Base-by-base conservation (phyloP, 2,113 vertebrate species). In the Zosterops hypoxanthus region DNA sequence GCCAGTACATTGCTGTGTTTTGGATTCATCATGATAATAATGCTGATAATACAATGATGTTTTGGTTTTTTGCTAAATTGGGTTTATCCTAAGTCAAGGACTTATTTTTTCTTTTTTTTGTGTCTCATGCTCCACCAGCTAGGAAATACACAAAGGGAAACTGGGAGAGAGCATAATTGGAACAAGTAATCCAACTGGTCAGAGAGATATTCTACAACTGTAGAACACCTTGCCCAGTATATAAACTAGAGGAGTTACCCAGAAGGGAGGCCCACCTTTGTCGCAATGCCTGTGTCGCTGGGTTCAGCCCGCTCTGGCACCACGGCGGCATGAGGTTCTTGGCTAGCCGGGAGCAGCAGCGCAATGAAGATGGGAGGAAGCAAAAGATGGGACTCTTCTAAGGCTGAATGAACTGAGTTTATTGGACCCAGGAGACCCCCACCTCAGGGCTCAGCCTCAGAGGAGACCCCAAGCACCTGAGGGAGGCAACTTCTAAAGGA, bases 11-110 rank as follows among this genome's bases (percentile, higher is more conserved):
- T 73, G 5, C 8, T 57, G 12, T 52, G 15, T 33, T 81, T 65
- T 57, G 77, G 10, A 59, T 52, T 52, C 9, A 44, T 31, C 36
- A 21, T 46, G 55, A 52, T 18, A 36, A 60, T 13, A 46, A 59
- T 52, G 10, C 9, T 25, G 46, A 17, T 39, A 46, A 52, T 10
- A 23, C 17, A 44, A 17, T 6, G 6, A 29, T 46, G 16, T 18
- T n/a, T 39, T 0, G 0, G 0, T 2, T 23, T 60, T 39, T 47
- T 47, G 3, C 23, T 68, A 61, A 24, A 3, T 11, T 53, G 0
- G 2, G 10, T 46, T 66, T 75, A 39, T 39, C 20, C 5, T n/a
- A 53, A 39, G 12, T 46, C 12, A 53, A 39, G 4, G 15, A 57
- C 11, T 39, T 39, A 39, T 19, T 34, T 60, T 28, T 28, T n/a